Conservation (phyloP, 1,140 invertebrate genomes). For the Caenorhabditis inopinata region DNA sequence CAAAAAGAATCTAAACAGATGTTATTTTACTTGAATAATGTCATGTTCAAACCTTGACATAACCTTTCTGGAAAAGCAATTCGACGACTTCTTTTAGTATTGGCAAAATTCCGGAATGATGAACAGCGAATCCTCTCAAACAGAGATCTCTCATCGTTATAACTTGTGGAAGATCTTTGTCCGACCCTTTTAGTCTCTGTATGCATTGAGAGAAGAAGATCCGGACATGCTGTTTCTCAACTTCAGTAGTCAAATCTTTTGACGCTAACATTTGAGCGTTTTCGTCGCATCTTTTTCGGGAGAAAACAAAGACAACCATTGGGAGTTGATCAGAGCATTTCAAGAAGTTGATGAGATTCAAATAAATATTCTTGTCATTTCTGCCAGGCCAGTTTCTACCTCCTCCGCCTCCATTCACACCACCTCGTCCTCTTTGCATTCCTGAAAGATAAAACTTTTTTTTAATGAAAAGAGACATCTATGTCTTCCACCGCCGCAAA, state of each 20-base stretch:
- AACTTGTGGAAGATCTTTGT: slow-evolving; percentile 82
- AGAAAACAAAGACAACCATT: slow-evolving; percentile 89
- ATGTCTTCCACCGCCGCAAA: too few relatives aligned
- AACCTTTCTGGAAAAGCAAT: slow-evolving; percentile 86
- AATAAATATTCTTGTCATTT: slow-evolving; percentile 80
- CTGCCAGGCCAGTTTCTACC: background rate
- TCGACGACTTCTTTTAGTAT: slow-evolving; percentile 95
- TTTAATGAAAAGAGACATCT: too few relatives aligned
- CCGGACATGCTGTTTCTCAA: slow-evolving; percentile 80
- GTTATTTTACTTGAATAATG: background rate
- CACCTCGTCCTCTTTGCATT: background rate
- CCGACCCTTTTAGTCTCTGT: slow-evolving; percentile 79
- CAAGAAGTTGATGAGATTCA: slow-evolving; percentile 79
- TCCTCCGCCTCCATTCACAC: background rate
- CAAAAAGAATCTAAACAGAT: slow-evolving; percentile 74
- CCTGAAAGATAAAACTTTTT: slow-evolving; percentile 25
- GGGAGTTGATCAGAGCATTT: slow-evolving; percentile 81
- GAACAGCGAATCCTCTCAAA: slow-evolving; percentile 84
- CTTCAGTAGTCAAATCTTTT: slow-evolving; percentile 78
- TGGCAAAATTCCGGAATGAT: slow-evolving; percentile 94
- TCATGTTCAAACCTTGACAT: slow-evolving; percentile 75
- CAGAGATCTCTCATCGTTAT: slow-evolving; percentile 77
- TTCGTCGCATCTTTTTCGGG: slow-evolving; percentile 80
- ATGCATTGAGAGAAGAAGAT: slow-evolving; percentile 82
- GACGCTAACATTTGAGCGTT: slow-evolving; percentile 75